Base-by-base conservation (phyloP, 2,113 vertebrate genomes). In the Eidolon helvum region DNA sequence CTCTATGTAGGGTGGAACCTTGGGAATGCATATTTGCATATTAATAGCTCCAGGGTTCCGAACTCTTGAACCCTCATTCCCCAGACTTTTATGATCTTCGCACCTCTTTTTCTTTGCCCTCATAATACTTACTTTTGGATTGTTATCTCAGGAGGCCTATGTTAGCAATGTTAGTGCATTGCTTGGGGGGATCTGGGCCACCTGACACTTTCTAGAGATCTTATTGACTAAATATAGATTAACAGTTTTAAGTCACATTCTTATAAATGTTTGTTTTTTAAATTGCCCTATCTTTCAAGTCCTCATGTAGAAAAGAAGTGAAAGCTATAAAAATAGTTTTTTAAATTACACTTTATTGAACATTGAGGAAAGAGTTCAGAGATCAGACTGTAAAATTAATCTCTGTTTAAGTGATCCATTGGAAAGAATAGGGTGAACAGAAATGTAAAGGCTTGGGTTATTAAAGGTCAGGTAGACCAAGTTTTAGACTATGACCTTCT, bases 1-100 rank as follows among this genome's bases (percentile, higher is more conserved):
- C 18, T 10, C 1, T 53, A 2, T 84, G 19, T 45, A 10, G n/a
- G 59, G 2, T 7, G 9, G 35, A 24, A 19, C 28, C 0, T 43
- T 21, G 38, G 28, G 55, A 69, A 55, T 6, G 0, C 10, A 21
- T 2, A 0, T 48, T 11, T 1, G n/a, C 0, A 1, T 45, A 7
- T 7, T 57, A 16, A 15, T 1, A 4, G 30, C 55, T 43, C 7
- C 35, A 15, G 1, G 7, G 7, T 19, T 7, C 4, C 1, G 24
- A 63, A 30, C 35, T 69, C 7, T 33, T 63, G 75, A n/a, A 40
- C 74, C 22, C 22, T 10, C 26, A 24, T 4, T 75, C 50, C 82
- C 40, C 48, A 40, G 7, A 55, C 40, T 74, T 75, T 26, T 35
- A 10, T 18, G 57, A 22, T 28, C 15, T 71, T 35, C 59, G 4